Evolutionary conservation across 2,113 vertebrate species (phyloP).

Genomic region (Calidris pugnax): DNA sequence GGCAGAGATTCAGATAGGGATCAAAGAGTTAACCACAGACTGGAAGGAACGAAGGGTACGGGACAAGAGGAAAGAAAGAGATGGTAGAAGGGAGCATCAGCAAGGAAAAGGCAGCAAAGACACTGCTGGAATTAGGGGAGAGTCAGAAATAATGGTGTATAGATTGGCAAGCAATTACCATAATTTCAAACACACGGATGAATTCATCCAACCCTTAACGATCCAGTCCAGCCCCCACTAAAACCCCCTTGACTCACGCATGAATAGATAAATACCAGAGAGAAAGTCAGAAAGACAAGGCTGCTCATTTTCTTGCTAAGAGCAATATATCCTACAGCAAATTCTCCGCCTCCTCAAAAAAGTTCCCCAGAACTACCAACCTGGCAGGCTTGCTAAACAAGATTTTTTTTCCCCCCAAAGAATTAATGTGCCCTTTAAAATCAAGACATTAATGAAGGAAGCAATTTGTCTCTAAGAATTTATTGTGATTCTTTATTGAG

Average conservation of each 20-base stretch:
- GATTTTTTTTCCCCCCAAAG: background rate
- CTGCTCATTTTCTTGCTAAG: background rate
- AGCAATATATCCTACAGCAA: background rate
- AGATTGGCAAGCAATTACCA: background rate
- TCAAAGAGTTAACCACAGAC: background rate
- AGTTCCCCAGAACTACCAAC: background rate
- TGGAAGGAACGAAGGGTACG: accelerated
- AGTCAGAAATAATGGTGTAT: background rate
- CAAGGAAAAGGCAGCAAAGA: background rate
- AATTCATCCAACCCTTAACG: background rate
- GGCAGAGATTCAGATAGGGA: background rate
- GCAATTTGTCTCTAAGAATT: background rate
- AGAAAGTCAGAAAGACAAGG: background rate
- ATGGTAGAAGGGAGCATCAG: background rate
- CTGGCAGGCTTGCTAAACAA: background rate
- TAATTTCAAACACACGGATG: background rate
- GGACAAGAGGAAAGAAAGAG: background rate
- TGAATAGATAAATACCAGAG: background rate
- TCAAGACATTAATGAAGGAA: background rate
- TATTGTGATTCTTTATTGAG: background rate
- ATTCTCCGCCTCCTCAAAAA: background rate
- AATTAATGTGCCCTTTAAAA: background rate
- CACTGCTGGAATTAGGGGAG: background rate
- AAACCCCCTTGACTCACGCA: background rate
- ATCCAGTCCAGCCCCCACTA: background rate